Evolutionary conservation across 2,113 vertebrate species (phyloP), one percentile per base, ranked within the genome.

Genomic region (Irena cyanogastra): DNA sequence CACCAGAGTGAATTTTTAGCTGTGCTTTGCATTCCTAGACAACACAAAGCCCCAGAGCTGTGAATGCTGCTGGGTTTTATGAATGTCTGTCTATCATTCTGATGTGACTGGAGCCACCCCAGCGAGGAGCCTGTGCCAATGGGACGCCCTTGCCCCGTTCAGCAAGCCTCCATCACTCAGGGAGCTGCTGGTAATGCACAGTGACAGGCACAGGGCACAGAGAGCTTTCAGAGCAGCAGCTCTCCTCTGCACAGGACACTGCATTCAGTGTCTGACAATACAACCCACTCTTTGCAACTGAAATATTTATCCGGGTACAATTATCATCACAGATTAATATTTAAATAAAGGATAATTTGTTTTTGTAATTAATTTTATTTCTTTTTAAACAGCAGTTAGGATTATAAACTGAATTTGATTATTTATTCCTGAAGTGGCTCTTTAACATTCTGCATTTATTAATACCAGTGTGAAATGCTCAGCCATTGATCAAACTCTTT

Each of bases 261-360:
- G 75, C 22, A 31, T 45, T 21, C 82, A 54, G 2, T 13, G 56
- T 22, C 66, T 59, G 80, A 91, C 81, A 92, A 57, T 16, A 13
- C 69, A 91, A 75, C 49, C 56, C 65, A 23, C 84, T 97, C 80
- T 50, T 3, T 50, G 54, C 39, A 33, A 20, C 47, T 61, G 89
- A 97, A 95, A 96, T 82, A 91, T 90, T 95, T 76, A 93, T 75
- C 69, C 71, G 35, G 72, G 71, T 37, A 65, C 80, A 81, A 83
- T 93, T 59, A 44, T 47, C 52, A 50, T 41, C 35, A 21, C 52
- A 81, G 65, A 96, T 95, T 85, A 87, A 93, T 89, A 93, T 76
- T 90, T 89, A 70, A 94, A 89, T 93, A 75, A 74, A 81, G 45
- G 26, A 22, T 63, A 30, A 78, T 47, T 87, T 86, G 66, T 92